Evolutionary conservation across 2,888 invertebrate genomes (phyloP).

Genomic region (Plusia festucae): DNA sequence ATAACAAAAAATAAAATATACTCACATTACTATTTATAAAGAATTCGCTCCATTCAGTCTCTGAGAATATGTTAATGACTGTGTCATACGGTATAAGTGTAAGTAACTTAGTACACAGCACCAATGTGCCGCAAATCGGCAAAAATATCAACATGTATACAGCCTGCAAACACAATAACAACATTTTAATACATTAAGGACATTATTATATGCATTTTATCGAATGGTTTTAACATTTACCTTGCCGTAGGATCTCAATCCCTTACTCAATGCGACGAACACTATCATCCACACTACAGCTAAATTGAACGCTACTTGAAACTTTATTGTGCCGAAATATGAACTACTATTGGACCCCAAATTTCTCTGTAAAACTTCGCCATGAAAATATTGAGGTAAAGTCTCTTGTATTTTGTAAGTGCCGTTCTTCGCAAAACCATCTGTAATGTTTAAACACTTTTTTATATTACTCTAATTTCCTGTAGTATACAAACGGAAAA

Average conservation of each 20-base stretch:
- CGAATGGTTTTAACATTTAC: slow-evolving; percentile 74
- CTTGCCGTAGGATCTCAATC: slow-evolving; percentile 95
- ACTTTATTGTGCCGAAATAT: slow-evolving; percentile 92
- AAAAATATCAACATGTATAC: slow-evolving; percentile 94
- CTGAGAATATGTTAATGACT: slow-evolving; percentile 92
- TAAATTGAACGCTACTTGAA: slow-evolving; percentile 96
- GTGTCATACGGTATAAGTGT: slow-evolving; percentile 92
- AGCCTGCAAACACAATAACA: slow-evolving; percentile 74
- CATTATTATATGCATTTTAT: slow-evolving; percentile 29
- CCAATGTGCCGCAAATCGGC: slow-evolving; percentile 93
- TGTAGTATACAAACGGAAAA: slow-evolving; percentile 53
- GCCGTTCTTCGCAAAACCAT: slow-evolving; percentile 71
- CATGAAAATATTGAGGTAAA: slow-evolving; percentile 95
- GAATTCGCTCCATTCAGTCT: slow-evolving; percentile 95
- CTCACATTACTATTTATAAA: slow-evolving; percentile 94
- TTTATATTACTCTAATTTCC: slow-evolving; percentile 42
- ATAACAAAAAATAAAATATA: slow-evolving; percentile 41
- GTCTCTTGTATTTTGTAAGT: slow-evolving; percentile 90
- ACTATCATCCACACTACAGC: slow-evolving; percentile 97
- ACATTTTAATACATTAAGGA: slow-evolving; percentile 40
- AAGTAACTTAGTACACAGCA: slow-evolving; percentile 93
- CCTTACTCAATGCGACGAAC: slow-evolving; percentile 96
- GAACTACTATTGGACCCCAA: slow-evolving; percentile 73
- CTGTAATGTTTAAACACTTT: slow-evolving; percentile 64
- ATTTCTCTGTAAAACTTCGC: slow-evolving; percentile 92